These are phyloP conservation scores for Siphamia tubifer DNA, from an alignment of 2,113 vertebrate genomes.

Conservation along the genomic window DNA sequence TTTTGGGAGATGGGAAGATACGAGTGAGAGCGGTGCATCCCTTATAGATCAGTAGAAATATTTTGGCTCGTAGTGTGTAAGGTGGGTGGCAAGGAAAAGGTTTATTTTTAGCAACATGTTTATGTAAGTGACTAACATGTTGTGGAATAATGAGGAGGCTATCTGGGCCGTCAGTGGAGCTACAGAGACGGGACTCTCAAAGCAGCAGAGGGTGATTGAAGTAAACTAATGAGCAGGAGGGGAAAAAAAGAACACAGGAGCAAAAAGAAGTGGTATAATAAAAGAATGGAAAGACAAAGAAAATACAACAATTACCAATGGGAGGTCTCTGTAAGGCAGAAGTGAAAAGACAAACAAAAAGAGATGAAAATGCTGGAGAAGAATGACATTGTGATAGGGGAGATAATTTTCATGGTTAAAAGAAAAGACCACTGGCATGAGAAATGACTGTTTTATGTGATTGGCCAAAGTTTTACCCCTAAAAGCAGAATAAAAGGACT, in stretches of 20 bases:
- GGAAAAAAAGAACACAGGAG: constrained; percentile 26
- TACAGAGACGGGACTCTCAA: constrained; percentile 65
- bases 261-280: constrained; percentile 39
- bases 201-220: constrained; percentile 71
- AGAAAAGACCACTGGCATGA: constrained; percentile 16
- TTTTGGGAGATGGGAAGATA: constrained; percentile 39
- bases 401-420: constrained; percentile 44
- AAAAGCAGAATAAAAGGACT: constrained; percentile 36
- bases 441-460: constrained; percentile 40
- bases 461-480: constrained; percentile 1
- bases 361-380: constrained; percentile 37
- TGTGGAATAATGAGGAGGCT: constrained; percentile 78
- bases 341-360: constrained; percentile 45
- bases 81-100: constrained; percentile 58
- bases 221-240: constrained; percentile 72
- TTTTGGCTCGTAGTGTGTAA: constrained; percentile 50
- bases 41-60: constrained; percentile 44
- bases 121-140: constrained; percentile 76
- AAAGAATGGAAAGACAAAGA: constrained; percentile 62
- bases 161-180: constrained; percentile 60
- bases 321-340: constrained; percentile 44
- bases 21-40: constrained; percentile 5
- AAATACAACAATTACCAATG: constrained; percentile 49
- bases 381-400: constrained; percentile 21
- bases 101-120: constrained; percentile 76